Percentiles rank a stretch among this genome's conserved stretches.
Evolutionary conservation across 2,888 invertebrate species (phyloP).

Genomic region (Agrochola lota): DNA sequence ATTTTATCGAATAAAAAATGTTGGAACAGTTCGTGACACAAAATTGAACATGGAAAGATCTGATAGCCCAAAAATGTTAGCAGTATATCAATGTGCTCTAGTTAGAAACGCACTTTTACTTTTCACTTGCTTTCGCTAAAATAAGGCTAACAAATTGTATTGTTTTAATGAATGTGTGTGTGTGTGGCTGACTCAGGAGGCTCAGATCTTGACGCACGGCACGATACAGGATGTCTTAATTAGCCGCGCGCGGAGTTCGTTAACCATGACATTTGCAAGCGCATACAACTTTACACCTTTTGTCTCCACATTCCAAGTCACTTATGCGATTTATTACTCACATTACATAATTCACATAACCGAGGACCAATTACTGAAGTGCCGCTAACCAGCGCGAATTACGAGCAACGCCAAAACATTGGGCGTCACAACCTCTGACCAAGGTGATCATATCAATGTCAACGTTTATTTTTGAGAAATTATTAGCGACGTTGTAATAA

Average conservation of each 20-base stretch:
- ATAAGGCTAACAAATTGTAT: slow-evolving; percentile 25
- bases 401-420: slow-evolving; percentile 34
- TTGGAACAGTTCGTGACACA: slow-evolving; percentile 57
- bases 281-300: slow-evolving; percentile 55
- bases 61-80: slow-evolving; percentile 35
- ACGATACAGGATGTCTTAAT: slow-evolving; percentile 58
- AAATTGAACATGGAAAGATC: slow-evolving; percentile 44
- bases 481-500: slow-evolving; percentile 43
- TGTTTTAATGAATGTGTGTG: not conserved
- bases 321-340: slow-evolving; percentile 37
- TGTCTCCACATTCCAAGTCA: slow-evolving; percentile 39
- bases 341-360: slow-evolving; percentile 64
- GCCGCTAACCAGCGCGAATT: slow-evolving; percentile 51
- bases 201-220: slow-evolving; percentile 22
- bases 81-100: slow-evolving; percentile 50
- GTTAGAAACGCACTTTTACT: slow-evolving; percentile 59
- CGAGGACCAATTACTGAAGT: slow-evolving; percentile 44
- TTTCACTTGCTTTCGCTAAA: slow-evolving; percentile 36
- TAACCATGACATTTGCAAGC: slow-evolving; percentile 66
- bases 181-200: slow-evolving; percentile 21
- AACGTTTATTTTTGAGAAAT: slow-evolving; percentile 36
- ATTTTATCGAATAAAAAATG: slow-evolving; percentile 62
- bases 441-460: slow-evolving; percentile 59
- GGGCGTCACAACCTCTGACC: slow-evolving; percentile 24
- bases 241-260: slow-evolving; percentile 48